Evolutionary conservation across 2,888 invertebrate species (phyloP), one percentile per base, ranked within the genome.

Genomic region (Eupithecia vulgata): DNA sequence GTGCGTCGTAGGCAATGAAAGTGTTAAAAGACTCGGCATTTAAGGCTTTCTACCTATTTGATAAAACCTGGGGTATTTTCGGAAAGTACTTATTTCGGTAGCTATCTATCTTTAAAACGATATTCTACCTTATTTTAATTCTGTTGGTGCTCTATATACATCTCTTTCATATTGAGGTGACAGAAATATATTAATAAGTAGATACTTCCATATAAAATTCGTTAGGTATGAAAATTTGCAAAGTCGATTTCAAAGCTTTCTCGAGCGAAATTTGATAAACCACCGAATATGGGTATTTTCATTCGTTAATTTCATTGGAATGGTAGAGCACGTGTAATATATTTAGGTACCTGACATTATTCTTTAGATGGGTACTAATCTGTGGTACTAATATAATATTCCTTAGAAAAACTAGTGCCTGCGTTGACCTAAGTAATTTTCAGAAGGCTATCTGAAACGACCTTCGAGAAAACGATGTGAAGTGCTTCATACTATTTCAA

Each of bases 181-280:
- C 17, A 61, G 3, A 21, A 21, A 61, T 13, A 61, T 17, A 34
- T 25, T 57, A 57, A 25, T 13, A 34, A 7, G 15, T 6, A 34
- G 34, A 34, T 13, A 15, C 15, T 25, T 52, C 52, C 52, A n/a
- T 45, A 52, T 25, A 52, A 0, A n/a, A n/a, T n/a, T n/a, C n/a
- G n/a, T n/a, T n/a, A n/a, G n/a, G 30, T 30, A 30, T 3, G 25
- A 25, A 57, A 57, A 57, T 13, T 21, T 25, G n/a, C 25, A 7
- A 52, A 52, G 10, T 52, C 57, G 25, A 25, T 57, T 57, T 25
- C 57, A 5, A 25, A 10, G 57, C 57, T 57, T 57, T 57, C 25
- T 57, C 57, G 13, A 57, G 57, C 21, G 57, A 25, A 57, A 57
- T 57, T 57, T 57, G 25, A 57, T 57, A 57, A 57, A 13, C 25